Evolutionary conservation across 2,113 vertebrate genomes (phyloP).

Genomic region (Gallinago jamesoni): DNA sequence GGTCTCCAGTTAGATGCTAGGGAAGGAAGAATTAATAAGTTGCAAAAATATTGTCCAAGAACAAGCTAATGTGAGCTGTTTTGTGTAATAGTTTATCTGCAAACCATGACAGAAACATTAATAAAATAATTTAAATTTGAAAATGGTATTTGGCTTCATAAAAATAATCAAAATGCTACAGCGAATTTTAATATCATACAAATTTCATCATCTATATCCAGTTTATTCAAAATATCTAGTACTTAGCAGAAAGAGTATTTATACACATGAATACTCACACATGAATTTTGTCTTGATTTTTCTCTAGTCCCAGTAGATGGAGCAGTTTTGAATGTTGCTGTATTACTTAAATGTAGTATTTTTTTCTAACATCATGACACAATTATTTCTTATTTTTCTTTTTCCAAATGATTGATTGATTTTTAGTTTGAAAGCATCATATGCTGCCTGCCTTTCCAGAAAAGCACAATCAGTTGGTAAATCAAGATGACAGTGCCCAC

Average conservation of each 20-base stretch:
- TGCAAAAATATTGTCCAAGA: background rate
- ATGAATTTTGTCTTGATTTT: constrained; percentile 17
- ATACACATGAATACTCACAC: background rate
- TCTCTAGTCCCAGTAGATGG: constrained; percentile 55
- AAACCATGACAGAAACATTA: background rate
- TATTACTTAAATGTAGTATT: background rate
- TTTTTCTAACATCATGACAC: background rate
- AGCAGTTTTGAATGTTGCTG: constrained; percentile 57
- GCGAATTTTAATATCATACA: background rate
- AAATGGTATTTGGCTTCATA: background rate
- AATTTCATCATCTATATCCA: background rate
- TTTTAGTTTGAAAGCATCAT: constrained; percentile 37
- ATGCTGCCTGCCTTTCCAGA: background rate
- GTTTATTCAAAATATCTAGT: background rate
- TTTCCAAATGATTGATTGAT: background rate
- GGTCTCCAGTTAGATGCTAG: background rate
- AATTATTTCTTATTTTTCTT: background rate
- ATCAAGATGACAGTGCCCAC: constrained; percentile 6
- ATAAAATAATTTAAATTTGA: background rate
- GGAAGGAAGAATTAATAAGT: background rate
- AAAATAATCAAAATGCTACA: background rate
- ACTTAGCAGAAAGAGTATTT: background rate
- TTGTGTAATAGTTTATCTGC: background rate
- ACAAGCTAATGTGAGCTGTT: background rate
- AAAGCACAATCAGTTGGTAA: constrained; percentile 22